Evolutionary conservation across 2,888 invertebrate species (phyloP).

Genomic region (Byasa hedistus): DNA sequence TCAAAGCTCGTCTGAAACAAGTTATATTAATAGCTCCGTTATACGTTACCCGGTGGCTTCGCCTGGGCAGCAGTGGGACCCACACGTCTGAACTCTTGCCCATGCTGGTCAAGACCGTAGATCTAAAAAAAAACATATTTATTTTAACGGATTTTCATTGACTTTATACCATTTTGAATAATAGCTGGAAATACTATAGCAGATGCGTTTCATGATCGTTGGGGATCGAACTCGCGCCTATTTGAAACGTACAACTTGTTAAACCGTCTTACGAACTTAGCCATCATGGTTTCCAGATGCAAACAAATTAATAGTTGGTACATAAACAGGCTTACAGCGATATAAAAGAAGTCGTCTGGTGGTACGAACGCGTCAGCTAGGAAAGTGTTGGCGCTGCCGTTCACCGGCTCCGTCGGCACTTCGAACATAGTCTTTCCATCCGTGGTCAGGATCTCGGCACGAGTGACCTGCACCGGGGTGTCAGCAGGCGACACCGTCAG

Average conservation of each 20-base stretch:
- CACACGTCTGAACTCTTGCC: conserved; percentile 81
- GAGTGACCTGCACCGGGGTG: conserved; percentile 47
- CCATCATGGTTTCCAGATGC: too few relatives aligned
- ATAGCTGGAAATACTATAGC: too few relatives aligned
- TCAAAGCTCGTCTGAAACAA: too few relatives aligned
- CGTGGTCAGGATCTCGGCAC: conserved; percentile 55
- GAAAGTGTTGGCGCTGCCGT: conserved; percentile 56
- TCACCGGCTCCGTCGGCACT: conserved; percentile 52
- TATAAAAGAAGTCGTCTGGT: conserved; percentile 83
- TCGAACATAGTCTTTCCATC: conserved; percentile 62
- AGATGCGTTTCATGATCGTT: too few relatives aligned
- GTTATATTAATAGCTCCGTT: too few relatives aligned
- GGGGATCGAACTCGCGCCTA: too few relatives aligned
- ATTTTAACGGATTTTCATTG: too few relatives aligned
- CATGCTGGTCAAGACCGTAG: conserved; percentile 80
- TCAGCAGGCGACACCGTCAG: conserved; percentile 51
- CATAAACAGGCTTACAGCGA: conserved; percentile 73
- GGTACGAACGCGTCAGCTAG: conserved; percentile 81
- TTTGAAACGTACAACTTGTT: too few relatives aligned
- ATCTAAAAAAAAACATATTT: conserved; percentile 61
- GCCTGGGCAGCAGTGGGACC: conserved; percentile 84
- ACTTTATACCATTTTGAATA: too few relatives aligned
- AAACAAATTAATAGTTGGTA: too few relatives aligned
- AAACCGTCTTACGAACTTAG: too few relatives aligned
- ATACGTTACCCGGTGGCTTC: conserved; percentile 71